These are phyloP conservation scores for Agapornis canus DNA, from an alignment of 2,797 vertebrate genomes.

Conservation along the genomic window DNA sequence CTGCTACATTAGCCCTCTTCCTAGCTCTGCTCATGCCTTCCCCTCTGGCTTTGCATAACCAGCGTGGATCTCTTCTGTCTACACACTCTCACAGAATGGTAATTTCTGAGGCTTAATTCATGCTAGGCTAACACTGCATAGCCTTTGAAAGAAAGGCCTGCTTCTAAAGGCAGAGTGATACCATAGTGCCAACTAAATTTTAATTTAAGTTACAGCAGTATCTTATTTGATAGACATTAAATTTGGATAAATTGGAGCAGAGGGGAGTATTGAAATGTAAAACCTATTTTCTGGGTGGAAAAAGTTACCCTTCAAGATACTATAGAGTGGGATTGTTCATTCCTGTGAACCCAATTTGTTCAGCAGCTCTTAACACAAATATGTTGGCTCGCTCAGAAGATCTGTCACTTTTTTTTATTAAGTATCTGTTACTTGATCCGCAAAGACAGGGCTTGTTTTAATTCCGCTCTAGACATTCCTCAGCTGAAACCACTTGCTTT, in stretches of 20 bases:
- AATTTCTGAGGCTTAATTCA: background rate
- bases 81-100: accelerated
- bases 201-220: background rate
- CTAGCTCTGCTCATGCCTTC: background rate
- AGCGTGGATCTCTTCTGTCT: accelerated
- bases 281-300: background rate
- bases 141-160: background rate
- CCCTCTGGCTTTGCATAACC: background rate
- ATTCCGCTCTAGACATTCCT: background rate
- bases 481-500: constrained; percentile 4
- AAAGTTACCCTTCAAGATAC: background rate
- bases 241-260: background rate
- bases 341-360: background rate
- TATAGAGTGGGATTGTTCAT: background rate
- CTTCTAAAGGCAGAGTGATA: background rate
- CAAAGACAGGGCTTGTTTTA: background rate
- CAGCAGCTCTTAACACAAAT: constrained; percentile 21
- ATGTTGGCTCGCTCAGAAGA: constrained; percentile 36
- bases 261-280: background rate
- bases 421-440: constrained; percentile 46
- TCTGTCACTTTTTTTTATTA: constrained; percentile 29
- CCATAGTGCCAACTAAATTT: background rate
- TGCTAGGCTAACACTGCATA: background rate
- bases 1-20: background rate
- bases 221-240: background rate